These are phyloP conservation scores for Aramus guarauna DNA, from an alignment of 2,113 vertebrate species.

Conservation along the genomic window DNA sequence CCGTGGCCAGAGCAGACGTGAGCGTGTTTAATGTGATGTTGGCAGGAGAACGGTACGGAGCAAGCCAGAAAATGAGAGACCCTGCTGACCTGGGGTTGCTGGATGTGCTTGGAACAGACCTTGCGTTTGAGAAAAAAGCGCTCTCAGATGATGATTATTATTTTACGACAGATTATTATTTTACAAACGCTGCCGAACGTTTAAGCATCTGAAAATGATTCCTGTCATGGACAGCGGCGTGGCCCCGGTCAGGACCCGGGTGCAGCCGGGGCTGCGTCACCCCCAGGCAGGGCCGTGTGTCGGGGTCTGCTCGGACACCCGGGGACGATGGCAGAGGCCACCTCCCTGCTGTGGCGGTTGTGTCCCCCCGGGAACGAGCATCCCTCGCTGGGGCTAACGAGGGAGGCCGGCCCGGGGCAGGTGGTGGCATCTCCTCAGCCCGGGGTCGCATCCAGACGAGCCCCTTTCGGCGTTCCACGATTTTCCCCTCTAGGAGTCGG, in stretches of 20 bases:
- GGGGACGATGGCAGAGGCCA: not conserved
- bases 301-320: rapidly evolving
- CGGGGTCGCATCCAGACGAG: not conserved
- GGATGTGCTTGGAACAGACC: not conserved
- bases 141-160: not conserved
- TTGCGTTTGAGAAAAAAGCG: rapidly evolving
- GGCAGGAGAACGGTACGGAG: not conserved
- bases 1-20: not conserved
- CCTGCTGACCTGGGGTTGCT: not conserved
- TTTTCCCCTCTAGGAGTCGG: not conserved
- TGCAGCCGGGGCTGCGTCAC: not conserved
- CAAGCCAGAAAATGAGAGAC: not conserved
- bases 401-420: not conserved
- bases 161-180: not conserved
- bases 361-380: not conserved
- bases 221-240: rapidly evolving
- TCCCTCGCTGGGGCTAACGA: rapidly evolving
- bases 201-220: not conserved
- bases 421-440: not conserved
- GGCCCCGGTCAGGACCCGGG: rapidly evolving
- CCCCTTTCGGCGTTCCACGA: rapidly evolving
- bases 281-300: not conserved
- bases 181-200: rapidly evolving
- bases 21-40: not conserved
- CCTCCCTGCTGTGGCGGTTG: not conserved